phyloP scores from a whole-genome alignment of 2,113 vertebrate genomes.

The Bujurquina vittata region DNA sequence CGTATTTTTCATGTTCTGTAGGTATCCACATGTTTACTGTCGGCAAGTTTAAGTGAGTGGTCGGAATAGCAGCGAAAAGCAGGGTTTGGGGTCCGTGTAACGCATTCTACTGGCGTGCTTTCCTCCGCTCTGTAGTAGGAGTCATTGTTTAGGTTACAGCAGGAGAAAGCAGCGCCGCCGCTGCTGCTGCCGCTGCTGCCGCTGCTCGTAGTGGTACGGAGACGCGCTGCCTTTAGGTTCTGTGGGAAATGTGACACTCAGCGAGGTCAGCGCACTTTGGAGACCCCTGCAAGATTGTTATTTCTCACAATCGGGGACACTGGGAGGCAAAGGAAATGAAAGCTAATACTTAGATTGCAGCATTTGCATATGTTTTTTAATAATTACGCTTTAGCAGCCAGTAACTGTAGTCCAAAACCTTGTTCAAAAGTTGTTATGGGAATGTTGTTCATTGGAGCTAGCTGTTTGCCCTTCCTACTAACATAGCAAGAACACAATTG shows the following conservation, averaged over 20 bases:
- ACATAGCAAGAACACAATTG: not conserved
- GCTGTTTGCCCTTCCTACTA: not conserved
- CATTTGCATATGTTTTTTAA: not conserved
- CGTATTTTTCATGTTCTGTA: slow-evolving; percentile 97
- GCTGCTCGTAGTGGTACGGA: slow-evolving; percentile 49
- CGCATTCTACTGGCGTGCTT: slow-evolving; percentile 74
- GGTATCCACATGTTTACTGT: slow-evolving; percentile 92
- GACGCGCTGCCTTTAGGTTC: slow-evolving; percentile 37
- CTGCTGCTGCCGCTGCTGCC: slow-evolving; percentile 45
- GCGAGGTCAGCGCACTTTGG: not conserved
- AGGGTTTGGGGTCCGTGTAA: slow-evolving; percentile 42
- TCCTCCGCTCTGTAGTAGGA: slow-evolving; percentile 72
- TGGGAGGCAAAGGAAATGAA: not conserved
- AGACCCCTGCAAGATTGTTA: not conserved
- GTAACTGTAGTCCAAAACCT: not conserved
- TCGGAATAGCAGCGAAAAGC: slow-evolving; percentile 55
- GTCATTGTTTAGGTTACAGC: slow-evolving; percentile 83
- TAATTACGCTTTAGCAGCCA: not conserved
- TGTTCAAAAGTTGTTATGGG: not conserved
- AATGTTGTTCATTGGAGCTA: not conserved
- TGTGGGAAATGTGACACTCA: slow-evolving; percentile 11
- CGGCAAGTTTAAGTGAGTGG: slow-evolving; percentile 60
- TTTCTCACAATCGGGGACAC: not conserved
- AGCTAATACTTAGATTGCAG: not conserved
- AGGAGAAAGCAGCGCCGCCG: slow-evolving; percentile 63